Conservation (phyloP, 2,888 invertebrate genomes). For the Eubasilissa splendida region DNA sequence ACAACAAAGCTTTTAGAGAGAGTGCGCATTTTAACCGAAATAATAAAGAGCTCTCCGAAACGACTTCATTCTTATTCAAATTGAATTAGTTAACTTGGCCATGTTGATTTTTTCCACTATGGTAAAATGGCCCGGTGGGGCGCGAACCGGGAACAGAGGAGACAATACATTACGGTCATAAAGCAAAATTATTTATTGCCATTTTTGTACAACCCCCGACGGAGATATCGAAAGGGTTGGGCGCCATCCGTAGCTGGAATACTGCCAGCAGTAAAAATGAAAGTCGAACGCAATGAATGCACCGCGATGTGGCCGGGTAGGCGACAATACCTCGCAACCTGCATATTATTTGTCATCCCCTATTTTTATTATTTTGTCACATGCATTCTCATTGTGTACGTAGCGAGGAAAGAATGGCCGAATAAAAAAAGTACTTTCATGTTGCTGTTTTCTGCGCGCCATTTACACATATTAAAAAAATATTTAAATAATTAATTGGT, state of each 20-base stretch:
- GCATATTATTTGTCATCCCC: constrained; percentile 45
- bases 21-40: constrained; percentile 38
- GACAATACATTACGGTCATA: constrained; percentile 53
- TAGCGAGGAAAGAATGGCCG: constrained; percentile 18
- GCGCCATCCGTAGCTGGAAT: constrained; percentile 33
- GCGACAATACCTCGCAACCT: neutral
- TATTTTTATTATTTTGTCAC: constrained; percentile 31
- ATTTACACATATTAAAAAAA: constrained; percentile 10
- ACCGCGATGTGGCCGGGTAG: constrained; percentile 18
- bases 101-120: constrained; percentile 58
- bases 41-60: constrained; percentile 47
- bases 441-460: constrained; percentile 17
- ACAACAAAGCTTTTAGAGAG: constrained; percentile 56
- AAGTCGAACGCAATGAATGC: constrained; percentile 40
- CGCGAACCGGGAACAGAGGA: constrained; percentile 27
- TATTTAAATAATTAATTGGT: no score
- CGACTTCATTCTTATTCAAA: constrained; percentile 58
- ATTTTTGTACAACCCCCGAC: constrained; percentile 42
- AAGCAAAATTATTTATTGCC: constrained; percentile 58
- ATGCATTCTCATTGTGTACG: constrained; percentile 20
- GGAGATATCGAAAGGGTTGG: constrained; percentile 52
- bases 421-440: constrained; percentile 24
- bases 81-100: constrained; percentile 56
- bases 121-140: constrained; percentile 53
- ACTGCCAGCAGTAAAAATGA: constrained; percentile 43